Conservation (phyloP, 2,888 invertebrate genomes). For the Xylota segnis region DNA sequence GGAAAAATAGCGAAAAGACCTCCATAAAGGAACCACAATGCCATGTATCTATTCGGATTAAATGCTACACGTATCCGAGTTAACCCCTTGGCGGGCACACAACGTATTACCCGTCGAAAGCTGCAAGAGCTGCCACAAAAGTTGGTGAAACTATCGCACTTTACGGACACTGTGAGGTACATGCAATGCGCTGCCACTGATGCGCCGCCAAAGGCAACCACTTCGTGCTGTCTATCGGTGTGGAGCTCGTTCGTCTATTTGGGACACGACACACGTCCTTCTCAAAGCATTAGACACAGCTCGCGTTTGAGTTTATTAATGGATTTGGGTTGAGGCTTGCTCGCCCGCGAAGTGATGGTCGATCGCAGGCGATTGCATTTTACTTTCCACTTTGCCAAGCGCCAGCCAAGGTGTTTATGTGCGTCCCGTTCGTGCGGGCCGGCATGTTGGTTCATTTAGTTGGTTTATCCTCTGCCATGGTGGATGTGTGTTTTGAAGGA, state of each 20-base stretch:
- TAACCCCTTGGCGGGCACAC: slow-evolving; percentile 14
- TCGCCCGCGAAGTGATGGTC: slow-evolving; percentile 52
- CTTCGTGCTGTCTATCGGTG: slow-evolving; percentile 19
- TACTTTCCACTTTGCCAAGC: slow-evolving; percentile 42
- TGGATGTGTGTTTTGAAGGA: slow-evolving; percentile 11
- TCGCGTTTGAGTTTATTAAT: slow-evolving; percentile 69
- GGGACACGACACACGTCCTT: slow-evolving; percentile 44
- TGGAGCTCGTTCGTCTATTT: slow-evolving; percentile 19
- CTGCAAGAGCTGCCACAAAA: slow-evolving; percentile 28
- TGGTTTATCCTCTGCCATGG: slow-evolving; percentile 13
- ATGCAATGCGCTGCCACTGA: slow-evolving; percentile 21
- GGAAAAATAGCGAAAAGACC: slow-evolving; percentile 34
- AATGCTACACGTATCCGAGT: slow-evolving; percentile 52
- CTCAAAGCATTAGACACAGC: slow-evolving; percentile 59
- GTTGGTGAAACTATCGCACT: slow-evolving; percentile 46
- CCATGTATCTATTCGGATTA: slow-evolving; percentile 57
- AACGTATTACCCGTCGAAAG: neutral
- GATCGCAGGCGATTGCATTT: slow-evolving; percentile 62
- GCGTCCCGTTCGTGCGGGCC: slow-evolving; percentile 29
- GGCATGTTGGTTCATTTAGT: slow-evolving; percentile 18
- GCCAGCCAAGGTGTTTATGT: slow-evolving; percentile 66
- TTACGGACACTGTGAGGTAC: slow-evolving; percentile 1
- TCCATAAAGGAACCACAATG: slow-evolving; percentile 51
- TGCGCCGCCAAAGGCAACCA: slow-evolving; percentile 42
- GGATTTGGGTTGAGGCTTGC: slow-evolving; percentile 53